Evolutionary conservation across 2,113 vertebrate genomes (phyloP), one percentile per base, ranked within the genome.

Genomic region (Mugil cephalus): DNA sequence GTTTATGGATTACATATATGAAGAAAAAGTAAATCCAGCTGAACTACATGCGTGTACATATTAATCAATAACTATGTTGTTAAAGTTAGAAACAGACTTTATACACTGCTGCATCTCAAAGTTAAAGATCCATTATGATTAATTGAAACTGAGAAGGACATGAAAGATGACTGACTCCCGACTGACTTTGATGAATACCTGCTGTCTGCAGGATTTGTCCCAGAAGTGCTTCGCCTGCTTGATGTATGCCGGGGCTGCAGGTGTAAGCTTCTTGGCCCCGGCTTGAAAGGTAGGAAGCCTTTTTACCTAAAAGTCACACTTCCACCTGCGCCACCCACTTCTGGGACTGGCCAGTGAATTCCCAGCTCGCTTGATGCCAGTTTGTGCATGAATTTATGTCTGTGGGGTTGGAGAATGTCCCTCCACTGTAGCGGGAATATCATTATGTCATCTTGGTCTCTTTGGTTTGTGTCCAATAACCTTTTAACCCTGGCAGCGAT

Each of bases 161-260:
- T 47, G 8, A 70, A 59, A 58, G 15, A 59, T 69, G 42, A 56
- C 35, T 65, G 69, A 71, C 38, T 71, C n/a, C 10, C 40, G 10
- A 34, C 15, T 30, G 24, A 30, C 42, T 82, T 66, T 79, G 63
- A 77, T 76, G 54, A 59, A 73, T 69, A 48, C 51, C 77, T 61
- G 14, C 53, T 42, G 52, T 10, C 10, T 42, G n/a, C 55, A 55
- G 18, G 66, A 73, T 73, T 83, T 73, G 43, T 79, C 54, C 58
- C 61, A 62, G 36, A 52, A 52, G 67, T 38, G 51, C 60, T 69
- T 68, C 63, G 67, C 42, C 64, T 55, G 30, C 43, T 63, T 81
- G 36, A 67, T 84, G 50, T 73, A 45, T 53, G 59, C 74, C 54
- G 62, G 47, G 24, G 36, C 50, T 58, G 54, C 45, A 73, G 80